These are phyloP conservation scores for Polydrusus pterygomalis DNA, from an alignment of 2,888 invertebrate genomes.

Conservation along the genomic window DNA sequence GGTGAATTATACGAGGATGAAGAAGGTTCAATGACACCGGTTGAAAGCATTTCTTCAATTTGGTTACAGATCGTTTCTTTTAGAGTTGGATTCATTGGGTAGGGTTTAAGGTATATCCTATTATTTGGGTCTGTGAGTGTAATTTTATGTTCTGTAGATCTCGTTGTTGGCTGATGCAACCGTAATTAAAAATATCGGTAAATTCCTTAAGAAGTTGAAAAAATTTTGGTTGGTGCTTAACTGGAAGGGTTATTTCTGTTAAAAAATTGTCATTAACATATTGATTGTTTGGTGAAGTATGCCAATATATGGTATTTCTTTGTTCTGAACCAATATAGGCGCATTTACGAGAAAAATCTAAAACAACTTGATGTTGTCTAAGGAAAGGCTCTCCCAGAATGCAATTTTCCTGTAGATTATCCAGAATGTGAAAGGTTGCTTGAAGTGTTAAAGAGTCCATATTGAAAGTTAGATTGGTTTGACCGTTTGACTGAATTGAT, in stretches of 20 bases:
- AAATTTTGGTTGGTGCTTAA: too few species aligned
- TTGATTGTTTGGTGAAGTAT: neutral
- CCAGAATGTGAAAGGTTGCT: neutral
- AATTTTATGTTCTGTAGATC: conserved; percentile 22
- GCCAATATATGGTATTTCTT: conserved; percentile 10
- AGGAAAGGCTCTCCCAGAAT: conserved; percentile 20
- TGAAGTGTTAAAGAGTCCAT: neutral
- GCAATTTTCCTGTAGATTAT: too few species aligned
- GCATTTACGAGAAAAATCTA: conserved; percentile 22
- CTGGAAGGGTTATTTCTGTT: too few species aligned
- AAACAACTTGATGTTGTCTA: too few species aligned
- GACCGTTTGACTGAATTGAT: neutral
- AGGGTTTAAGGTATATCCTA: conserved; percentile 18
- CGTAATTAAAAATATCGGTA: conserved; percentile 10
- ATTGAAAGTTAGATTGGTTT: too few species aligned
- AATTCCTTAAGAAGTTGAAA: conserved; percentile 6
- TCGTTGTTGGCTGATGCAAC: conserved; percentile 8
- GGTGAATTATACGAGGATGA: too few species aligned
- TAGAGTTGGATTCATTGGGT: conserved; percentile 9
- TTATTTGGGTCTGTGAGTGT: too few species aligned
- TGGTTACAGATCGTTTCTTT: conserved; percentile 25
- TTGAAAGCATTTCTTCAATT: conserved; percentile 35
- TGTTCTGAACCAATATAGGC: conserved; percentile 3
- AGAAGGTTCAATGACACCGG: too few species aligned
- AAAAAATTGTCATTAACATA: neutral